Evolutionary conservation across 2,797 vertebrate species (phyloP), one percentile per base, ranked within the genome.

Genomic region (Coregonus suidteri): DNA sequence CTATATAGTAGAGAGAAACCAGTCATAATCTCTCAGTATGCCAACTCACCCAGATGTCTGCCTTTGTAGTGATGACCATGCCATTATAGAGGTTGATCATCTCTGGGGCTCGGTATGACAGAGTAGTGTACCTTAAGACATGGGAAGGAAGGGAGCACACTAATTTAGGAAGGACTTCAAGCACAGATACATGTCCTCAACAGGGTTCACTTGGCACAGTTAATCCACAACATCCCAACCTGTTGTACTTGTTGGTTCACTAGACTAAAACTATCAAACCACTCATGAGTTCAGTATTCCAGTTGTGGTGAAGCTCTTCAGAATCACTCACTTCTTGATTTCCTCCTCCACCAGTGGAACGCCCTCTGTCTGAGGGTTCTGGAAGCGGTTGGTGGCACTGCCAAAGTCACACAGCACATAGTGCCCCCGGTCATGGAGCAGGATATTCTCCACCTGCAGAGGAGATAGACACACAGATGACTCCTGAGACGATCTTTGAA

Each of bases 401-500:
- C 98, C 98, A 84, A 99, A 99, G 88, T 99, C 98, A 91, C 98
- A 99, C 54, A 99, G 93, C 76, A 99, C 98, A 0, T 99, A 99
- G 85, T 99, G 97, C 81, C 98, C 98, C 74, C 96, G 95, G 84
- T 99, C 98, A 3, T 99, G 98, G 66, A 99, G 94, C 83, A 99
- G 94, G 85, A 99, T 99, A 88, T 99, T 99, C 90, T 99, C 98
- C 88, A 99, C 98, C 98, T 99, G 81, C 5, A 80, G 78, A 34
- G 15, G 18, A 47, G n/a, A 51, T 20, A 20, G 9, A 30, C 18
- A 67, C 65, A 16, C 5, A 15, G 30, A 34, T 6, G 31, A 56
- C 16, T 56, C 53, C 16, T 56, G 41, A 47, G 41, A 47, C 18
- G 1, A 34, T 68, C 66, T 18, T 37, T 1, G 6, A 68, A 62